Evolutionary conservation across 2,888 invertebrate genomes (phyloP), one percentile per base, ranked within the genome.

Genomic region (Scelioninae gen. 2): DNA sequence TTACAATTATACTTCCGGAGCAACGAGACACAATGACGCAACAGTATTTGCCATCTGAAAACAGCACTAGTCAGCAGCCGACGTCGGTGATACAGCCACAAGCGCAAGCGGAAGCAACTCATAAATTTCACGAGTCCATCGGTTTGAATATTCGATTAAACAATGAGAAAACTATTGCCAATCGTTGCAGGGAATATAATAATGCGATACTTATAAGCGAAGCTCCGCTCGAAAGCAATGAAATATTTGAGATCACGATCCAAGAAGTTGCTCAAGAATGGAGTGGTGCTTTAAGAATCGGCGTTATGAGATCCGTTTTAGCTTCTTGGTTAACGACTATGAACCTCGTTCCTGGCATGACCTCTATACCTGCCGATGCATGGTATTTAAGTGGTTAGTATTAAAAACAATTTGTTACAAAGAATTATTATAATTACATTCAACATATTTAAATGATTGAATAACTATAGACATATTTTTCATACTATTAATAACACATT

Each of bases 241-340:
- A 95, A 82, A 86, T 94, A 22, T 95, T 94, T 84, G 95, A 96
- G 89, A 91, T 94, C 28, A 89, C 91, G 64, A 89, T 94, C 58
- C 86, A 90, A 70, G 89, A 91, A 77, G 88, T 91, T 68, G 89
- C 89, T 45, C 86, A 88, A 2, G 90, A 91, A 58, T 91, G 90
- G 87, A 90, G 92, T 64, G 96, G 96, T 6, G 92, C 92, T 31
- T 87, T 96, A 46, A 91, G 91, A 70, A 90, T 96, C 84, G 96
- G 96, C 0, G 90, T 96, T 7, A 92, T 96, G 0, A 91, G 91
- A 79, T 88, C 91, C 35, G 91, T 92, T 80, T 80, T 70, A 18
- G 85, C 83, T 1, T 84, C 80, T 35, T 84, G 85, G 84, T 78
- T 85, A 1, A 83, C 84, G 0, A 81, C 83, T 5, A 87, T 90